Evolutionary conservation across 2,797 vertebrate genomes (phyloP), one percentile per base, ranked within the genome.

Genomic region (Artibeus jamaicensis): DNA sequence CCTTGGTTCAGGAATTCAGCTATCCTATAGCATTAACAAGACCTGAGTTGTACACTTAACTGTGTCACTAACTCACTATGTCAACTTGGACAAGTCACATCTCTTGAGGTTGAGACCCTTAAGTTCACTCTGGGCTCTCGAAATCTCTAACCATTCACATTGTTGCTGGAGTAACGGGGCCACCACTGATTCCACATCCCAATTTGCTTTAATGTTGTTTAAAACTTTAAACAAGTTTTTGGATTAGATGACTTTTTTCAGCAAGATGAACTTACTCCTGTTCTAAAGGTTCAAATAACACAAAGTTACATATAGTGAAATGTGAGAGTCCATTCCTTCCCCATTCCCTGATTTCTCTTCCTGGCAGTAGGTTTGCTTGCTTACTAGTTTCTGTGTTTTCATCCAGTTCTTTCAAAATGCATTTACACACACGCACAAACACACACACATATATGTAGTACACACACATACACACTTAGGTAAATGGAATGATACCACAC

Each of bases 351-450:
- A 71, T 87, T 59, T 87, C 22, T 67, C 46, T 83, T 88, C n/a
- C 46, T 83, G 82, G 34, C 34, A 10, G 62, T 79, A 77, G 46
- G 55, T 68, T 11, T 29, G 6, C 18, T 82, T 78, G 83, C n/a
- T n/a, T n/a, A n/a, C 48, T 71, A 87, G 32, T 82, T 83, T 93
- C 32, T 77, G 9, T 32, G n/a, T 68, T 95, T 62, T 21, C 50
- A 65, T 90, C 15, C 10, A 73, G 37, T 83, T 91, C n/a, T 93
- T 81, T 82, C 19, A 92, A 91, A 90, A 89, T 85, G 19, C 6
- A 84, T 26, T 86, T 67, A 74, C 26, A 86, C 32, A 86, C 22
- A 79, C 67, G 70, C 29, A 62, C 32, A 84, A 78, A 65, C 79
- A 37, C 14, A 62, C 68, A 71, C 10, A 70, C 19, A 29, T 26